A percentile compares a stretch with the other conserved stretches of the same genome.
These are phyloP conservation scores for Amphipoea lucens DNA, from an alignment of 2,888 invertebrate species.

Conservation along the genomic window DNA sequence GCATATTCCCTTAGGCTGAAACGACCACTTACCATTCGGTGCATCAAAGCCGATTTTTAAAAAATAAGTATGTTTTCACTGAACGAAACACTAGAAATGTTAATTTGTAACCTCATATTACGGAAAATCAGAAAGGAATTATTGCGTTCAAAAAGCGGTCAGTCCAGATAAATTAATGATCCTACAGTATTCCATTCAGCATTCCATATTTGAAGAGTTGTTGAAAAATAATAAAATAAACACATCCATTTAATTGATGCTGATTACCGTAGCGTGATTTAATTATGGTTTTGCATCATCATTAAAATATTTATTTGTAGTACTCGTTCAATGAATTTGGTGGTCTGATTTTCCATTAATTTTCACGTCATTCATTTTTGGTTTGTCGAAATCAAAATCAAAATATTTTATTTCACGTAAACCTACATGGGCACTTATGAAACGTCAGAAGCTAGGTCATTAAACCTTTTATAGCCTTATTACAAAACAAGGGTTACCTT, in stretches of 20 bases:
- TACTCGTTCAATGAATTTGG: not conserved
- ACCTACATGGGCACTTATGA: too few species aligned
- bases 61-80: not conserved
- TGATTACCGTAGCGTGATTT: too few species aligned
- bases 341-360: not conserved
- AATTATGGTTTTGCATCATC: not conserved
- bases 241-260: not conserved
- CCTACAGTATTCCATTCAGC: not conserved
- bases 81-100: not conserved
- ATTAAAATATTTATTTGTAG: not conserved
- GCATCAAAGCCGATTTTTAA: too few species aligned
- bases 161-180: not conserved
- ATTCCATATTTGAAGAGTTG: not conserved
- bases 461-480: too few species aligned
- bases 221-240: not conserved
- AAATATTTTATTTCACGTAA: too few species aligned
- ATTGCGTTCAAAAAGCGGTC: not conserved
- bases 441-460: too few species aligned
- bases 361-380: not conserved
- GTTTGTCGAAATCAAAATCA: too few species aligned
- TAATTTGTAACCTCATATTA: not conserved
- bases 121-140: not conserved
- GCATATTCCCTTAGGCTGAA: not conserved
- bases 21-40: not conserved
- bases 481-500: too few species aligned